Base-by-base conservation (phyloP, 92 coral and sea anemone species). In the Micromussa lordhowensis region DNA sequence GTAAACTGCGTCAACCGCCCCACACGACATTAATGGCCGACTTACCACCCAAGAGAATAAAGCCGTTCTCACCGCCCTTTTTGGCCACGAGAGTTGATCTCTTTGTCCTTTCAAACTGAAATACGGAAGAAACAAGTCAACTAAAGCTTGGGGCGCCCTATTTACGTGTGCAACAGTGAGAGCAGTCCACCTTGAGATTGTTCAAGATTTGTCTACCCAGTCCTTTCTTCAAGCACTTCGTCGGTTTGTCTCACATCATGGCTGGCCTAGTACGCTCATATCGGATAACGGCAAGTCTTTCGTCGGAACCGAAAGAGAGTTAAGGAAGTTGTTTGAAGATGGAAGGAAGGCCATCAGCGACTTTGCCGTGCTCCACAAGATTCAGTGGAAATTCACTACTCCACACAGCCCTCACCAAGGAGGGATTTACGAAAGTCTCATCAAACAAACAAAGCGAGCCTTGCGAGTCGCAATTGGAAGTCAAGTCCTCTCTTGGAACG, bases 361-460 rank as follows among this genome's bases (percentile, higher is more conserved):
- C 28, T 84, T 88, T 26, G 92, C 92, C 1, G 89, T 85, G 69
- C 73, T 79, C n/a, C 92, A 88, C 77, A 91, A 82, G 75, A 68
- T 91, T 24, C 88, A 31, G 31, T 91, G 93, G 86, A 86, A 58
- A 63, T 91, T 91, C 59, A 87, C 78, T 21, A 81, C 91, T 29
- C 91, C 91, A 22, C 70, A 59, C 29, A 91, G 91, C 59, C 91
- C 93, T 76, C 91, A 87, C 91, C 48, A 91, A 69, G 94, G 94
- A 71, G 91, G 88, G 1, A 81, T 82, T 34, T 91, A 91, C 68
- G 91, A 91, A n/a, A 87, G 91, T 68, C 82, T 91, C 29, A 82
- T 91, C 68, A 91, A 87, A 53, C 88, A 78, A 40, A 80, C 82
- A 15, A 90, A 85, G 36, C 58, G 76, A 40, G 4, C 90, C 3